A percentile compares a stretch with the other conserved stretches of the same genome.
phyloP scores from a whole-genome alignment of 2,888 invertebrate genomes.

The Notodonta dromedarius region DNA sequence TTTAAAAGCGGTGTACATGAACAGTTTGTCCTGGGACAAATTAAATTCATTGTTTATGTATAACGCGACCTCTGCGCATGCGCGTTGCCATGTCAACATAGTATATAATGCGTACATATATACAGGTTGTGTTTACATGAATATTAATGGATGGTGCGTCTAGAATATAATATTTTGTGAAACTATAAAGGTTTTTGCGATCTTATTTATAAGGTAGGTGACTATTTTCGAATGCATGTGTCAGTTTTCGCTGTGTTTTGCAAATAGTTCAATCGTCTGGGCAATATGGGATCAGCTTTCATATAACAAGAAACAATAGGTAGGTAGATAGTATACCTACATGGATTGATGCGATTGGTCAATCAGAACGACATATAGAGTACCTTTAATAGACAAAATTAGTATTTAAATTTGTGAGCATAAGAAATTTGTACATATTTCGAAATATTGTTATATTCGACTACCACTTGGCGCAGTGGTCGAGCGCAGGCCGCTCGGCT shows the following conservation, averaged over 20 bases:
- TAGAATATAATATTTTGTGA: conserved; percentile 36
- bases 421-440: too few species aligned
- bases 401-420: too few species aligned
- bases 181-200: conserved; percentile 33
- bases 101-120: conserved; percentile 39
- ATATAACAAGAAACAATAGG: conserved; percentile 22
- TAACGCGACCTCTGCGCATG: conserved; percentile 71
- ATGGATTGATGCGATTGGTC: background rate
- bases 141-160: conserved; percentile 41
- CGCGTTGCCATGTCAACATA: conserved; percentile 76
- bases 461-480: too few species aligned
- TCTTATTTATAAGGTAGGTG: conserved; percentile 10
- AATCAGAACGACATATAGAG: too few species aligned
- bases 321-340: background rate
- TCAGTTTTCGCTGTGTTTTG: conserved; percentile 21
- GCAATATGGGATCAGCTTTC: conserved; percentile 27
- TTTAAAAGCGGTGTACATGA: conserved; percentile 25
- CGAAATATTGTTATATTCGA: too few species aligned
- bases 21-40: conserved; percentile 44
- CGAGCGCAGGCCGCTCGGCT: too few species aligned
- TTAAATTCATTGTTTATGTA: conserved; percentile 76
- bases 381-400: too few species aligned
- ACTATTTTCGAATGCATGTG: conserved; percentile 28
- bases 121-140: conserved; percentile 36
- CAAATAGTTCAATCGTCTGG: conserved; percentile 29